Evolutionary conservation across 1,140 invertebrate species (phyloP).

Genomic region (Dendroctonus valens): DNA sequence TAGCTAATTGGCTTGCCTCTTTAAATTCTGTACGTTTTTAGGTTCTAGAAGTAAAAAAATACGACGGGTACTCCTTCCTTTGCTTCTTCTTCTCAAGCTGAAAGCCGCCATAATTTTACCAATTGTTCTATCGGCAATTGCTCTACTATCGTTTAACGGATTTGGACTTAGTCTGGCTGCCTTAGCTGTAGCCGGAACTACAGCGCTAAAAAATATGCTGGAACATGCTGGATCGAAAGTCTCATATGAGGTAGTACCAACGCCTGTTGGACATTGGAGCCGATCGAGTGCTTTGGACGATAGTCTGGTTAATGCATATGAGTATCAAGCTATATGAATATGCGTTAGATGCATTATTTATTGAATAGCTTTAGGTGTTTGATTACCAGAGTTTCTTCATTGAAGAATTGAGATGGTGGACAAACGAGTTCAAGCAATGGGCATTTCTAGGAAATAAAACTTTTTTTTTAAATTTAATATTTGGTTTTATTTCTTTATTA

Average conservation of each 20-base stretch:
- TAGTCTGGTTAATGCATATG: background rate
- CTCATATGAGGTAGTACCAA: conserved; percentile 54
- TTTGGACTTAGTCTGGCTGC: conserved; percentile 63
- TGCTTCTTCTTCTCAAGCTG: conserved; percentile 62
- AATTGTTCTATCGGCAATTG: conserved; percentile 60
- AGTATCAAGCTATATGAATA: background rate
- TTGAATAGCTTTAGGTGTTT: too few species aligned
- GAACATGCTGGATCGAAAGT: conserved; percentile 51
- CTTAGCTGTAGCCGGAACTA: conserved; percentile 58
- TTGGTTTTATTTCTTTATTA: too few species aligned
- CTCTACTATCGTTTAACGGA: conserved; percentile 63
- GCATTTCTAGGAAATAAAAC: too few species aligned
- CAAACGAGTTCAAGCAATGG: too few species aligned
- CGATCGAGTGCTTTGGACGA: conserved; percentile 44
- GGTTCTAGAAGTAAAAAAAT: conserved; percentile 59
- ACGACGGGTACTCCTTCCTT: conserved; percentile 61
- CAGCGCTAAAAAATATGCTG: conserved; percentile 55
- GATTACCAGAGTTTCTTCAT: too few species aligned
- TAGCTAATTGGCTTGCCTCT: background rate
- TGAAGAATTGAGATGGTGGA: too few species aligned
- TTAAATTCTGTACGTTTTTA: conserved; percentile 43
- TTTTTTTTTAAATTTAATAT: too few species aligned
- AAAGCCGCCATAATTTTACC: conserved; percentile 63
- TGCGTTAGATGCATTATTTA: too few species aligned
- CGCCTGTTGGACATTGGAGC: conserved; percentile 55